Evolutionary conservation across 2,113 vertebrate genomes (phyloP), one percentile per base, ranked within the genome.

Genomic region (Oryzias woworae): DNA sequence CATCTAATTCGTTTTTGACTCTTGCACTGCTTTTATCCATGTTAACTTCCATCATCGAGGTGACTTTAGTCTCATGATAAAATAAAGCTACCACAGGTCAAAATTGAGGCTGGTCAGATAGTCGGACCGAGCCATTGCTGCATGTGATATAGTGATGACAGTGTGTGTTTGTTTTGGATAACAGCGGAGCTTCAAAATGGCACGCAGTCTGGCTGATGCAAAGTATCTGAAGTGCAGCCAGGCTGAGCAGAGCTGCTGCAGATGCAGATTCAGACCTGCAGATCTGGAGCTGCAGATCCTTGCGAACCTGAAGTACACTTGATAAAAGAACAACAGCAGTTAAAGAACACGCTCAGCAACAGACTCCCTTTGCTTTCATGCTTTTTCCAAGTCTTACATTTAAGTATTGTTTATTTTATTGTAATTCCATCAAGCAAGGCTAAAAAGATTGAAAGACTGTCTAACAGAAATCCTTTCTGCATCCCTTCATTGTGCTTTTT

Each of bases 211-310:
- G 28, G 28, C 4, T 45, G 49, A 65, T 51, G 20, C 7, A 22
- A 58, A 56, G n/a, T 16, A 36, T 24, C 5, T 53, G 41, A 36
- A 2, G 59, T 7, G 20, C 47, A 56, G 41, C 53, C 26, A 14
- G 17, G 22, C 8, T 56, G 20, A 54, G 44, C 12, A 7, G 24
- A 31, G n/a, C 43, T 53, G 36, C 42, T 53, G 22, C 7, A 16
- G 14, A 53, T 31, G 18, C 53, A 59, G 41, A 41, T 69, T 56
- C 65, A 66, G 62, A 70, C 22, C 43, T 71, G 49, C 47, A 71
- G 47, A 53, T 52, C 23, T 55, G 48, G 60, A 70, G 55, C 55
- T 65, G 63, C 44, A 45, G 47, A 44, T 62, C 44, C 23, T 4
- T 59, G 58, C 22, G 56, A 53, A 52, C 23, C 56, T 62, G 56